Conservation (phyloP, 2,888 invertebrate genomes). For the Agrotis segetum region DNA sequence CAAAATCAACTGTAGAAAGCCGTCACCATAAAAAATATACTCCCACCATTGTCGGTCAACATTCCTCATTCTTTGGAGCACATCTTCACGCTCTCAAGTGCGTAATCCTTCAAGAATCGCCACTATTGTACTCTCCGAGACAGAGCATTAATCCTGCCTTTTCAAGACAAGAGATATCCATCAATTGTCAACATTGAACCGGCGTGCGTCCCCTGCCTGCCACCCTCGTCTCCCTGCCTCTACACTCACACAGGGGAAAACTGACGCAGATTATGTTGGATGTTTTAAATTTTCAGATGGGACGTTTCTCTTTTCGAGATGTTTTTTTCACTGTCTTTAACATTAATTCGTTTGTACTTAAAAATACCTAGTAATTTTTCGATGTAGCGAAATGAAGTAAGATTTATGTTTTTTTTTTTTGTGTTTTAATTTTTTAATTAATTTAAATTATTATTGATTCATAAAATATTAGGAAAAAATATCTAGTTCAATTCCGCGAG, state of each 20-base stretch:
- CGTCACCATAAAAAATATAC: slow-evolving; percentile 57
- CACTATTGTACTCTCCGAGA: slow-evolving; percentile 83
- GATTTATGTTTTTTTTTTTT: too few relatives aligned
- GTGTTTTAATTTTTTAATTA: too few relatives aligned
- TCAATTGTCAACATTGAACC: slow-evolving; percentile 91
- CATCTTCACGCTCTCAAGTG: slow-evolving; percentile 72
- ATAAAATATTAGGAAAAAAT: too few relatives aligned
- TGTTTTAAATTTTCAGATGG: slow-evolving; percentile 51
- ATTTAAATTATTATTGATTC: too few relatives aligned
- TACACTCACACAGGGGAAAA: slow-evolving; percentile 78
- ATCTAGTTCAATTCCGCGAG: too few relatives aligned
- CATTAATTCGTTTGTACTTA: too few relatives aligned
- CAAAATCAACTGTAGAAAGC: slow-evolving; percentile 51
- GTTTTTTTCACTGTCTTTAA: too few relatives aligned
- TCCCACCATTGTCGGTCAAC: slow-evolving; percentile 63
- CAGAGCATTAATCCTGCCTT: slow-evolving; percentile 90
- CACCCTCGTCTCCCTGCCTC: slow-evolving; percentile 71
- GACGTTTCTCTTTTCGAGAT: slow-evolving; percentile 7
- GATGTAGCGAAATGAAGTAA: too few relatives aligned
- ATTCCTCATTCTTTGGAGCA: slow-evolving; percentile 64
- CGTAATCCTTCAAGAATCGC: slow-evolving; percentile 84
- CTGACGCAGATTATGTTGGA: slow-evolving; percentile 78
- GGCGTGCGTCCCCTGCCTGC: slow-evolving; percentile 73
- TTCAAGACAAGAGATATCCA: slow-evolving; percentile 90
- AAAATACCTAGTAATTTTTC: too few relatives aligned